Evolutionary conservation across 1,140 invertebrate species (phyloP).

Genomic region (Trachymyrmex septentrionalis): DNA sequence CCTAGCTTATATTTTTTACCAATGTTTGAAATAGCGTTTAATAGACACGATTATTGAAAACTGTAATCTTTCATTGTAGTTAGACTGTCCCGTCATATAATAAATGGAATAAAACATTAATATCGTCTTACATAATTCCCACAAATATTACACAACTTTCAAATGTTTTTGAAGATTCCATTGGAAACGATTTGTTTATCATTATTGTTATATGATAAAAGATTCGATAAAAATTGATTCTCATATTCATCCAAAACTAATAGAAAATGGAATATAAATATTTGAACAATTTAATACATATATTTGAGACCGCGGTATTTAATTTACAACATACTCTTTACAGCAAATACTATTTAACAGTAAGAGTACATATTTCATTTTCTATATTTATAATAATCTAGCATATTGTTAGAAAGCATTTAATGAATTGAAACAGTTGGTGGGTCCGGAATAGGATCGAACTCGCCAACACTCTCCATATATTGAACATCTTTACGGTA

Average conservation of each 20-base stretch:
- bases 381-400: constrained; percentile 39
- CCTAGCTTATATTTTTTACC: constrained; percentile 81
- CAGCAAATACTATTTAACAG: constrained; percentile 30
- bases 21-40: constrained; percentile 71
- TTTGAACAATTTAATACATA: constrained; percentile 48
- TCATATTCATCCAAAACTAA: neutral
- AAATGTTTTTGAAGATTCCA: neutral
- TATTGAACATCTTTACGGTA: constrained; percentile 90
- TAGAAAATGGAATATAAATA: constrained; percentile 4
- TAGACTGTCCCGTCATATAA: constrained; percentile 67
- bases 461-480: constrained; percentile 92
- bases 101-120: constrained; percentile 66
- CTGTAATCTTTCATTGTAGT: constrained; percentile 72
- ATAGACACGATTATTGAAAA: constrained; percentile 63
- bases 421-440: constrained; percentile 38
- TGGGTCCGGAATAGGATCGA: constrained; percentile 84
- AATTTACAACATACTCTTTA: constrained; percentile 57
- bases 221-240: constrained; percentile 8
- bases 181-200: neutral
- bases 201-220: neutral
- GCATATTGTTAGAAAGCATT: neutral
- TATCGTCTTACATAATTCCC: neutral
- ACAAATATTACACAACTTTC: neutral
- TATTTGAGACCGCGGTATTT: constrained; percentile 33
- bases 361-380: constrained; percentile 28